Evolutionary conservation across 2,797 vertebrate genomes (phyloP).

Genomic region (Neosalanx taihuensis): DNA sequence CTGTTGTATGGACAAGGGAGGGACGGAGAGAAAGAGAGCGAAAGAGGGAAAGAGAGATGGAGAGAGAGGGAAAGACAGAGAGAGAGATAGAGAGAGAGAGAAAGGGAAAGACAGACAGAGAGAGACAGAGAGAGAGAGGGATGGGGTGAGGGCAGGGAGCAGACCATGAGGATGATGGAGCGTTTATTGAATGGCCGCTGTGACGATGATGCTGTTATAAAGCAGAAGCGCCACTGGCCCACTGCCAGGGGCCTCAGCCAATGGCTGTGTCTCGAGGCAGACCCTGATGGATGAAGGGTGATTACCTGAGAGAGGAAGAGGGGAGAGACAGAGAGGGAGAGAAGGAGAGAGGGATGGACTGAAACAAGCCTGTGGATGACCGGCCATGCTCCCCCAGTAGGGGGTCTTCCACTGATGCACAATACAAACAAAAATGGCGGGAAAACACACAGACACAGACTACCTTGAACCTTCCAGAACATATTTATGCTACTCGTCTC

Average conservation of each 20-base stretch:
- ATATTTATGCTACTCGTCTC: too few relatives aligned
- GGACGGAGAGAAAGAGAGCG: not conserved
- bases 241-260: conserved; percentile 11
- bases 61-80: not conserved
- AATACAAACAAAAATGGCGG: too few relatives aligned
- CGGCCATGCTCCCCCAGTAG: not conserved
- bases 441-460: too few relatives aligned
- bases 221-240: conserved; percentile 1
- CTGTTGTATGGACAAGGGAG: not conserved
- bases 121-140: not conserved
- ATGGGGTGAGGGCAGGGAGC: conserved; percentile 1
- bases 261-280: not conserved
- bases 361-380: not conserved
- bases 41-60: not conserved
- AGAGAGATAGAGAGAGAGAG: not conserved
- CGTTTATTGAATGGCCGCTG: conserved; percentile 14
- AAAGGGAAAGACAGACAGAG: not conserved
- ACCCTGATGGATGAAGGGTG: not conserved
- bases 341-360: not conserved
- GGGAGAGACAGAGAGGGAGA: not conserved
- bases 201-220: conserved; percentile 9
- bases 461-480: too few relatives aligned
- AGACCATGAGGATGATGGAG: not conserved
- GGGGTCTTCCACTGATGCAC: too few relatives aligned
- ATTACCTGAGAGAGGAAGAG: not conserved